Evolutionary conservation across 2,797 vertebrate genomes (phyloP).

Genomic region (Pseudomugil tenellus): DNA sequence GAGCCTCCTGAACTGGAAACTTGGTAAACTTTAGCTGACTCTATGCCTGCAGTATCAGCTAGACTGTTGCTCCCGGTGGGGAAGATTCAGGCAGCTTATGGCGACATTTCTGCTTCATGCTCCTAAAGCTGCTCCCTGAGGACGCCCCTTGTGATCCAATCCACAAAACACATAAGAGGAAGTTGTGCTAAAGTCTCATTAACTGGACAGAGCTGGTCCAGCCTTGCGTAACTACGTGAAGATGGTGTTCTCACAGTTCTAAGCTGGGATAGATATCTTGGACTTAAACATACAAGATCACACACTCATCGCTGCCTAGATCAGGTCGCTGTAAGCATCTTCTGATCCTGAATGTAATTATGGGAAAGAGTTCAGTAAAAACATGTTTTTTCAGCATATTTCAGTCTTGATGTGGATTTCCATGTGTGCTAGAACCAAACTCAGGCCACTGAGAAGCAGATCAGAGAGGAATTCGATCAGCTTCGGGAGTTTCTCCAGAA

Average conservation of each 20-base stretch:
- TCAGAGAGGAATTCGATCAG: slow-evolving; percentile 77
- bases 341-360: too few species aligned
- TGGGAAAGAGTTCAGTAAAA: neutral
- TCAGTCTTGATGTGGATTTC: neutral
- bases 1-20: too few species aligned
- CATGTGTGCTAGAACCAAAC: slow-evolving; percentile 74
- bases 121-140: neutral
- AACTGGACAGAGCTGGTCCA: too few species aligned
- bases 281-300: too few species aligned
- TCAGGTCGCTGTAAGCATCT: too few species aligned
- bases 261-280: too few species aligned
- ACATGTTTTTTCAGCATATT: neutral
- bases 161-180: neutral
- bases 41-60: neutral
- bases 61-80: neutral
- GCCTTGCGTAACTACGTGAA: too few species aligned
- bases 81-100: neutral
- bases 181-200: too few species aligned
- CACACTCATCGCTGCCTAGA: too few species aligned
- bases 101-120: neutral
- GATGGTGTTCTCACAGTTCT: too few species aligned
- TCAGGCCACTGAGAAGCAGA: slow-evolving; percentile 78
- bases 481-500: slow-evolving; percentile 74
- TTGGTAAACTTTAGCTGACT: neutral
- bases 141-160: neutral